Base-by-base conservation (phyloP, 2,888 invertebrate genomes). In the Epirrhoe alternata region DNA sequence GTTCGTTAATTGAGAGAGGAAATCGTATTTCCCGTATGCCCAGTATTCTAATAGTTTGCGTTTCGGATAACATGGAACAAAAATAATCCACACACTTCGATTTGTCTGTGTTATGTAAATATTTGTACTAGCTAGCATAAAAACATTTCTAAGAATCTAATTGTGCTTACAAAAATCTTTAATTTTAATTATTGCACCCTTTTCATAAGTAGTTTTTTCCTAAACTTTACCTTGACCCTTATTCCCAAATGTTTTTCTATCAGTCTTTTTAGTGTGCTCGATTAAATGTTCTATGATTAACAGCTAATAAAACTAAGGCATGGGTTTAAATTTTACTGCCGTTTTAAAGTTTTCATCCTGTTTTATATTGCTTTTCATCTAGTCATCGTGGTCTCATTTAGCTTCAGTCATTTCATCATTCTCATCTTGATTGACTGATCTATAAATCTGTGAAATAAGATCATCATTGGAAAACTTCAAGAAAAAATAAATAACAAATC, bases 251-350 rank as follows among this genome's bases (percentile, higher is more conserved):
- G 38, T 51, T 56, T 57, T 47, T 2, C 53, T 42, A 31, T 17
- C 30, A 51, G 55, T 42, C 17, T 53, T 38, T 53, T 38, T 30
- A 61, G 31, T 57, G 35, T 54, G 47, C 38, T 38, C 54, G 52
- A 53, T 64, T 61, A 62, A 58, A 64, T 33, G 38, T 56, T 56
- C 53, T 50, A 64, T 63, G 61, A 69, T 68, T 73, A 71, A 73
- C 63, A 61, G 65, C 64, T 68, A 71, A 50, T 71, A 68, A 71
- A 73, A 68, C 62, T 66, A 70, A 71, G 70, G 68, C 66, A 64
- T 49, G 61, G 68, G 68, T 69, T 70, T 66, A 61, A 24, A 68
- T 72, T 66, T 74, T 63, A 74, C 53, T 45, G 64, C 58, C 57
- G 66, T 67, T 70, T 67, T 63, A 70, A 70, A 70, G 68, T 63